Base-by-base conservation (phyloP, 2,113 vertebrate species). In the Pionites leucogaster region DNA sequence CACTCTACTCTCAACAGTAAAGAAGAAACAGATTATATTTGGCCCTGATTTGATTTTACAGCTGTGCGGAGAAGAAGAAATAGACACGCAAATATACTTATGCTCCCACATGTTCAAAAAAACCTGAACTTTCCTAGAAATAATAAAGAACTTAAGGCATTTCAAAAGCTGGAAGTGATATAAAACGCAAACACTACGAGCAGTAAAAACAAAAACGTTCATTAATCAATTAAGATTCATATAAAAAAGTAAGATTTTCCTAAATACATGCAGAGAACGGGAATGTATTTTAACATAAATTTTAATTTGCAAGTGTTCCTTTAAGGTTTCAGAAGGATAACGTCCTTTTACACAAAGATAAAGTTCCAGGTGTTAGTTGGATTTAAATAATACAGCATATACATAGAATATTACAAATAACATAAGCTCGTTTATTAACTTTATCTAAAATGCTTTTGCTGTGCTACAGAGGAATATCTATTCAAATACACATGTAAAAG, bases 401-500 rank as follows among this genome's bases (percentile, higher is more conserved):
- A 91, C 72, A 89, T 19, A 90, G 71, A 82, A 46, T 64, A 91
- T 78, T 90, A 84, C 64, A 85, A 89, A 90, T 57, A 85, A 86
- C 72, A 55, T 59, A n/a, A 78, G 44, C 41, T 72, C 57, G 95
- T 96, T 65, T 33, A 82, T 4, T 3, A 93, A 93, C 79, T 97
- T 96, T 74, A 85, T 64, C 53, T 35, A 25, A 95, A 97, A 93
- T 68, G 44, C 52, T 96, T 70, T 88, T 96, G n/a, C 72, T 74
- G 37, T 55, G 46, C 95, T 85, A 90, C 3, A 93, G 67, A 88
- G 96, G 87, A 77, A 82, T 28, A 78, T 83, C 71, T 87, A 57
- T 86, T 95, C 95, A 96, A 96, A 72, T 80, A 77, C 78, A 88
- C 55, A 63, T 77, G 88, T 96, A 94, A 91, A 97, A 91, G 83